Conservation (phyloP, 2,797 vertebrate species). For the Rhinoraja longicauda region DNA sequence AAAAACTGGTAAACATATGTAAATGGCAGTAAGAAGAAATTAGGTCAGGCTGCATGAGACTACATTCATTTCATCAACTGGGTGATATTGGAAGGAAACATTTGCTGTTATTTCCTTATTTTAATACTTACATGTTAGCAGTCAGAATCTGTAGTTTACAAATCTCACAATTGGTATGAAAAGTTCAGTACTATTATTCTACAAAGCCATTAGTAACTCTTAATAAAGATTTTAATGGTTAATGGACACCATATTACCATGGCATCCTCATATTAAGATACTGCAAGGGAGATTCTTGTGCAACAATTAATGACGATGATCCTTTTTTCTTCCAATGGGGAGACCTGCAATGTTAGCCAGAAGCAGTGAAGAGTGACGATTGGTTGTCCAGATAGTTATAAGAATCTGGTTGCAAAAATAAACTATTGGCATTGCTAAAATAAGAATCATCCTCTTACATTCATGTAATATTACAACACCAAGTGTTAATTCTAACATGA, state of each 20-base stretch:
- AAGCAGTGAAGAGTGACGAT: neutral
- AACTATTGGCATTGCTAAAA: neutral
- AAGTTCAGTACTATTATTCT: neutral
- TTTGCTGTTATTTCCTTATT: neutral
- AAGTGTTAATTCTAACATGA: neutral
- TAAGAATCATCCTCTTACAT: neutral
- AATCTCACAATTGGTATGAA: neutral
- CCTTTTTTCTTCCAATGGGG: neutral
- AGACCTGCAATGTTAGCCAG: neutral
- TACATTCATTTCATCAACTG: too few species aligned
- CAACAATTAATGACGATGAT: neutral
- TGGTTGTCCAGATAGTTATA: neutral
- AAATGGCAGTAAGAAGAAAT: neutral
- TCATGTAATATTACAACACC: neutral
- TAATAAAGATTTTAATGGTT: neutral
- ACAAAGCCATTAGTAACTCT: neutral
- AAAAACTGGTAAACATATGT: neutral
- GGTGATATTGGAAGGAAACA: neutral
- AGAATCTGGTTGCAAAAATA: neutral
- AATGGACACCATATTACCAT: neutral
- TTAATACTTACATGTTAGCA: neutral
- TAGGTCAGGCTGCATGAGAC: neutral
- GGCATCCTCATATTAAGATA: neutral
- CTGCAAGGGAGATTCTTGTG: neutral
- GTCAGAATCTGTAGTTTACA: neutral